Base-by-base conservation (phyloP, 2,113 vertebrate species). In the Entomyzon cyanotis region DNA sequence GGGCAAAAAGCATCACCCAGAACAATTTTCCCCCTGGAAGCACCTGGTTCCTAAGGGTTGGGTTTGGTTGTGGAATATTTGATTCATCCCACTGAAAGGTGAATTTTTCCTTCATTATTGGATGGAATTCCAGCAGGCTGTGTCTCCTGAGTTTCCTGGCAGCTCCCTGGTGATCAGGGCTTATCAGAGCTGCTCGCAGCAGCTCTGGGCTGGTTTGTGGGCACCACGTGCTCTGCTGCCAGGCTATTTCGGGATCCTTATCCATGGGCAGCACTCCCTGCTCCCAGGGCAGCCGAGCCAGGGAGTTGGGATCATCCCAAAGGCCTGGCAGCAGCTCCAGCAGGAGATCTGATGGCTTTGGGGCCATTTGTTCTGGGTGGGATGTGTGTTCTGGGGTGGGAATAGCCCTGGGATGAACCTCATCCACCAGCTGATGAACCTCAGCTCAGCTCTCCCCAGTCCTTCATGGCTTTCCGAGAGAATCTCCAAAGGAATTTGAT, bases 241-340 rank as follows among this genome's bases (percentile, higher is more conserved):
- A 3, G 87, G 69, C 49, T 96, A 96, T 96, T 94, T 92, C 76
- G 67, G 84, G 33, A 3, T 49, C 14, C 2, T 71, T 91, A 97
- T 91, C 90, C 14, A 1, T 5, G 82, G 22, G 31, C 62, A 39
- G 62, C 84, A 15, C 22, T 47, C 79, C 59, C 56, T 68, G 20
- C 58, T 44, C 70, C 0, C 0, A 7, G 85, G 35, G 19, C 9
- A 22, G 35, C 18, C 2, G 39, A 22, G 76, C 16, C 86, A 83
- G 67, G 47, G 33, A 9, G 11, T 0, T 9, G 3, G 58, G 31
- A 5, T 3, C 58, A 21, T 5, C 25, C 50, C 42, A 41, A 20
- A 21, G n/a, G 41, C 33, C 73, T 33, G 39, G 9, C 46, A 60
- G 84, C 24, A 42, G 4, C 12, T 69, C 44, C 50, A 37, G 59